Evolutionary conservation across 1,140 invertebrate species (phyloP).

Genomic region (Magallana gigas): DNA sequence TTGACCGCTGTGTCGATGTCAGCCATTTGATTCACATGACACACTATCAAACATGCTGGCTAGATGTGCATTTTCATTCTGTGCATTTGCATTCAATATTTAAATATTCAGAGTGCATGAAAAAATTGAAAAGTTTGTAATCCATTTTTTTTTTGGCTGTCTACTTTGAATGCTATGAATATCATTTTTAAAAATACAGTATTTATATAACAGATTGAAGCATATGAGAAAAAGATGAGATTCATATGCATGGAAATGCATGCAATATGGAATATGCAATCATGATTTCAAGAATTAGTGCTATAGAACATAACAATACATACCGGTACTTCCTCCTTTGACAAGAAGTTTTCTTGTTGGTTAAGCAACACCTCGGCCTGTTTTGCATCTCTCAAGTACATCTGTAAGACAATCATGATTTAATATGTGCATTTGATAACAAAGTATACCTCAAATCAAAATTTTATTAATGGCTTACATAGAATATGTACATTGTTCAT

Average conservation of each 20-base stretch:
- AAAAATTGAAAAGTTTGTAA: not conserved
- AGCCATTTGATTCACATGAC: conserved; percentile 14
- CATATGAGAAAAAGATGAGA: no score
- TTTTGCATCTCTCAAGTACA: conserved; percentile 96
- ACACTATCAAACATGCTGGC: conserved; percentile 22
- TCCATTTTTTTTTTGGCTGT: no score
- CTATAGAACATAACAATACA: conserved; percentile 60
- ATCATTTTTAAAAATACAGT: no score
- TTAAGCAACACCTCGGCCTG: conserved; percentile 98
- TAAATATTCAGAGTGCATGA: not conserved
- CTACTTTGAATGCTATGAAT: no score
- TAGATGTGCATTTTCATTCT: conserved; percentile 16
- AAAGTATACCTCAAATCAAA: not conserved
- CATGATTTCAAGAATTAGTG: conserved; percentile 3
- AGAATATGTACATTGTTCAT: not conserved
- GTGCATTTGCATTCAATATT: not conserved
- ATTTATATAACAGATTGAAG: not conserved
- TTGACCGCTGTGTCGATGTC: not conserved
- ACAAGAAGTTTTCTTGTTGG: conserved; percentile 97
- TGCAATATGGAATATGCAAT: conserved; percentile 12
- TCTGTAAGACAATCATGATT: conserved; percentile 82
- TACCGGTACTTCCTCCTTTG: conserved; percentile 95
- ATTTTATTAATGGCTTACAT: not conserved
- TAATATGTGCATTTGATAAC: not conserved
- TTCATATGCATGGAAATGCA: conserved; percentile 10